Base-by-base conservation (phyloP, 2,888 invertebrate genomes). In the Thumatha senex region DNA sequence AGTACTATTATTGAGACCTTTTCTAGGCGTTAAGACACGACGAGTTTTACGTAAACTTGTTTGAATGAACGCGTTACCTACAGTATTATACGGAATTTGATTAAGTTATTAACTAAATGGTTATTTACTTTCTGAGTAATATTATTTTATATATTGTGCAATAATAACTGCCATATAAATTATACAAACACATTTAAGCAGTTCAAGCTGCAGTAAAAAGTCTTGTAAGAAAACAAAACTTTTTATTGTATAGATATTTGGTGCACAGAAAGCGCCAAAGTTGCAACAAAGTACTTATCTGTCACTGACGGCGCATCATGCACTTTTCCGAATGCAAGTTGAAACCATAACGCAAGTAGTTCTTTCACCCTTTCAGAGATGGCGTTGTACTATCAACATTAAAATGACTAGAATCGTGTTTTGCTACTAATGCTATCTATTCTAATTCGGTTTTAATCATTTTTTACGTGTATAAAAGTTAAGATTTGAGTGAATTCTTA, bases 331-430 rank as follows among this genome's bases (percentile, higher is more conserved):
- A 63, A 46, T 81, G 80, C 83, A 82, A 48, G 64, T 48, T 52
- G 48, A 56, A 72, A 69, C 68, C 70, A 56, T 74, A 63, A 51
- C 15, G 41, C 31, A 54, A 49, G 61, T 60, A 79, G 70, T 86
- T 65, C 63, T 0, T 43, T 31, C 58, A 58, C 88, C 88, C 84
- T 71, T 39, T 47, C 54, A 73, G n/a, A 89, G 88, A 87, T 86
- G 88, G 84, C 86, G 79, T 53, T 73, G 8, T 29, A 47, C 40
- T 31, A 24, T 35, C 12, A 36, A 10, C 24, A 42, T 14, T 15
- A 3, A 1, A 12, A 7, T 10, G 8, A 7, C 8, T 34, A 34
- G n/a, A 10, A 3, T 13, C 4, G 4, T 8, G 14, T 15, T 30
- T 33, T 1, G n/a, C 12, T 18, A 18, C 9, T 0, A 18, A 10